A percentile compares a stretch with the other conserved stretches of the same genome.
Conservation (phyloP, 2,888 invertebrate species). For the Hemicrepidius hirtus region DNA sequence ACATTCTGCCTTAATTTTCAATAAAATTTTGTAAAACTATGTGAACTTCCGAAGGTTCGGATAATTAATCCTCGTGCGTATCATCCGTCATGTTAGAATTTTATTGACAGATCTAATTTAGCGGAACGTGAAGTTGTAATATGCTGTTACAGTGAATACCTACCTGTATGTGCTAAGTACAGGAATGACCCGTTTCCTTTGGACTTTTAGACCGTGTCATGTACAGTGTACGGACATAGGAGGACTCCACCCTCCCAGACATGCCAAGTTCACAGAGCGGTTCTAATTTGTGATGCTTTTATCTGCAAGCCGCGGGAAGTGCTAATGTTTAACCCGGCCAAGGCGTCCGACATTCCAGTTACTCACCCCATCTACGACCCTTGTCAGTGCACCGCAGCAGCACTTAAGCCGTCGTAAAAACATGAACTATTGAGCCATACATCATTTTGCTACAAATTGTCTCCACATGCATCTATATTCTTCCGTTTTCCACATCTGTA, state of each 20-base stretch:
- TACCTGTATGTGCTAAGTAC: conserved; percentile 9
- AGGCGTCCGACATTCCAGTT: conserved; percentile 58
- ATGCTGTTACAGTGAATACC: not conserved
- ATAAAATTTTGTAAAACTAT: conserved; percentile 14
- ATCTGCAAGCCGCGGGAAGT: conserved; percentile 68
- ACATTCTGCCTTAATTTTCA: conserved; percentile 16
- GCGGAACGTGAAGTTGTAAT: conserved; percentile 3
- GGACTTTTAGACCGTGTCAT: conserved; percentile 45
- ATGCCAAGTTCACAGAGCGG: conserved; percentile 61
- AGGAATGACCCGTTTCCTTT: conserved; percentile 18
- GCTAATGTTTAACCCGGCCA: conserved; percentile 67
- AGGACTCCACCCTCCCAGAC: conserved; percentile 50
- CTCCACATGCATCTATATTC: conserved; percentile 53
- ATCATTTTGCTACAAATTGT: conserved; percentile 64
- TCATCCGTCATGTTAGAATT: conserved; percentile 24
- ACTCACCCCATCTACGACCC: conserved; percentile 55
- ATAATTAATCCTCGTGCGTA: conserved; percentile 25
- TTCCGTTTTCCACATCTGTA: conserved; percentile 20
- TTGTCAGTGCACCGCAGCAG: conserved; percentile 57
- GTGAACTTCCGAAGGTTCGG: not conserved
- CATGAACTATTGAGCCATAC: conserved; percentile 65
- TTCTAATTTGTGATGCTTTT: conserved; percentile 70
- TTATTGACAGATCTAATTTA: conserved; percentile 22
- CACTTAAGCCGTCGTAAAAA: conserved; percentile 62
- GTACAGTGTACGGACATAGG: conserved; percentile 44